Conservation (phyloP, 2,888 invertebrate genomes). For the Caenorhabditis imperialis region DNA sequence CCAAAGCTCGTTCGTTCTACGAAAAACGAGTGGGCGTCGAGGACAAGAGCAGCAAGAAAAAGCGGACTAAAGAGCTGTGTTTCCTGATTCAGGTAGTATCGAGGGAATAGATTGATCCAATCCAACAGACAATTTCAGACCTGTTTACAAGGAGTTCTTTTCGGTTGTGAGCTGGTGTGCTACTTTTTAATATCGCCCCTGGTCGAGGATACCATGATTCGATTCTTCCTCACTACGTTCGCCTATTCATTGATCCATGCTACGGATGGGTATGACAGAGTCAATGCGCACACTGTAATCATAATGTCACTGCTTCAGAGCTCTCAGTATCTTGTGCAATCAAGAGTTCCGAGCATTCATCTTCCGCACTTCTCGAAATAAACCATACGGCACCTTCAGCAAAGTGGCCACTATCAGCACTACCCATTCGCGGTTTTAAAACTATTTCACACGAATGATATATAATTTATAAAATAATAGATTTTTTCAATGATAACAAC, state of each 20-base stretch:
- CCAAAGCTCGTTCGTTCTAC: constrained; percentile 14
- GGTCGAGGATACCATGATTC: constrained; percentile 19
- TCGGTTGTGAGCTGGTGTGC: constrained; percentile 20
- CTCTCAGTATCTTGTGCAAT: constrained; percentile 28
- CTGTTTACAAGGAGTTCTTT: constrained; percentile 27
- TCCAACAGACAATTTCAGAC: too few relatives aligned
- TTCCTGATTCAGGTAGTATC: constrained; percentile 32
- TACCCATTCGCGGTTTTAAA: background rate
- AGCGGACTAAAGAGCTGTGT: constrained; percentile 12
- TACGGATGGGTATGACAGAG: constrained; percentile 17
- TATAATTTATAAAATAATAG: too few relatives aligned
- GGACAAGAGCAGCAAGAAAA: constrained; percentile 13
- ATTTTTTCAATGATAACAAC: constrained; percentile 60
- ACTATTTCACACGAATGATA: too few relatives aligned
- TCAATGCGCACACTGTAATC: too few relatives aligned
- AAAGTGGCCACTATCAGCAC: too few relatives aligned
- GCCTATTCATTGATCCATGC: constrained; percentile 20
- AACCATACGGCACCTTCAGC: too few relatives aligned
- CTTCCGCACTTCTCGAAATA: background rate
- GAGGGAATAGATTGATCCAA: too few relatives aligned
- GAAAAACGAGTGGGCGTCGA: background rate
- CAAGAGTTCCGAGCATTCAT: constrained; percentile 16
- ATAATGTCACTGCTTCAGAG: too few relatives aligned
- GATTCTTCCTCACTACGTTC: constrained; percentile 21
- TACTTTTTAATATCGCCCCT: constrained; percentile 27